Percentiles rank a stretch among this genome's conserved stretches.
These are phyloP conservation scores for Tryphoninae sp. DNA, from an alignment of 2,888 invertebrate species.

Conservation along the genomic window DNA sequence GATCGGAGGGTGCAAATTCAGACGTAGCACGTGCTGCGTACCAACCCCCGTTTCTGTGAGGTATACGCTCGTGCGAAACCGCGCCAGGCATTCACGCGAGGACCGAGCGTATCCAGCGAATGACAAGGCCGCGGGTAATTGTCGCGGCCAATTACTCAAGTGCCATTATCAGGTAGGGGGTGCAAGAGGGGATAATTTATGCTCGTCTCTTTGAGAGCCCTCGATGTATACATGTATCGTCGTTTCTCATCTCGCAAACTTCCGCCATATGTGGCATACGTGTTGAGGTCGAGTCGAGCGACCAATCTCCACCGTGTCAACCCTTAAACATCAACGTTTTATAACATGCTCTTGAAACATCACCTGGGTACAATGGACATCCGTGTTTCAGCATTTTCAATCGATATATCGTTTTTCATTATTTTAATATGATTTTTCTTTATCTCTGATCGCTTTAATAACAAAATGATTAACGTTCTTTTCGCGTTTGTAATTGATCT, in stretches of 20 bases:
- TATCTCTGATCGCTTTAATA: no score
- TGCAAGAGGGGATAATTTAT: constrained; percentile 42
- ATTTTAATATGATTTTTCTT: no score
- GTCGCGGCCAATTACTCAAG: constrained; percentile 59
- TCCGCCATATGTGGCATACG: background rate
- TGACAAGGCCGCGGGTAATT: constrained; percentile 61
- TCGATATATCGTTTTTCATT: no score
- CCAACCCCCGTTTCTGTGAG: background rate
- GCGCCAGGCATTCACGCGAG: constrained; percentile 29
- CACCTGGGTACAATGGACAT: no score
- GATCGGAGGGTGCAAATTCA: constrained; percentile 49
- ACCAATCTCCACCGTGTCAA: background rate
- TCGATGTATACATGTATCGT: constrained; percentile 7
- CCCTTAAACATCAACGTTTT: background rate
- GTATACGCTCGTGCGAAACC: constrained; percentile 18
- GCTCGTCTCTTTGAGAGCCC: constrained; percentile 38
- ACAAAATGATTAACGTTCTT: no score
- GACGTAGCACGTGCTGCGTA: constrained; percentile 44
- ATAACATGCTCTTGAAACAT: no score
- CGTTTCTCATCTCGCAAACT: constrained; percentile 30
- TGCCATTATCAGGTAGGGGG: constrained; percentile 46
- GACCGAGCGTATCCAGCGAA: constrained; percentile 37
- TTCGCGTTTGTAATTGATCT: no score
- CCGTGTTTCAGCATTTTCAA: no score
- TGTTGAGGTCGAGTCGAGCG: background rate